These are phyloP conservation scores for Mythimna loreyi DNA, from an alignment of 2,888 invertebrate species.

Conservation along the genomic window DNA sequence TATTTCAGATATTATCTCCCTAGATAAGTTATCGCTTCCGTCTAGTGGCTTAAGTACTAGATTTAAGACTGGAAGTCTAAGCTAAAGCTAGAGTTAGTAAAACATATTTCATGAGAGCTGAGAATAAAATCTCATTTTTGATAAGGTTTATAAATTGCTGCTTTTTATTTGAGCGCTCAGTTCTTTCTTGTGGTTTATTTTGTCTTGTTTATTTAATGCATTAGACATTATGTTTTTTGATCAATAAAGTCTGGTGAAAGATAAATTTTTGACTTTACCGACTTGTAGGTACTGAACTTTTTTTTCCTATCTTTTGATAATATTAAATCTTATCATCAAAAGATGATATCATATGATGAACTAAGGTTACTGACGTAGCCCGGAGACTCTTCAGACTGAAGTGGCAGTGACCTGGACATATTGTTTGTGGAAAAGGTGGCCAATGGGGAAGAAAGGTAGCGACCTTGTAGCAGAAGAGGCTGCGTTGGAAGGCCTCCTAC, in stretches of 20 bases:
- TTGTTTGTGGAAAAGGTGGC: too few species aligned
- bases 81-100: slow-evolving; percentile 24
- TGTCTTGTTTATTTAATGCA: neutral
- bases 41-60: slow-evolving; percentile 35
- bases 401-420: too few species aligned
- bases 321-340: too few species aligned
- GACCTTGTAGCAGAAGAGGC: too few species aligned
- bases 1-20: slow-evolving; percentile 50
- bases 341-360: too few species aligned
- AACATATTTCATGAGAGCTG: slow-evolving; percentile 40
- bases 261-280: neutral
- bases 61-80: slow-evolving; percentile 38
- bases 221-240: neutral
- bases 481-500: too few species aligned
- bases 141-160: slow-evolving; percentile 39
- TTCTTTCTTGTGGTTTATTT: neutral
- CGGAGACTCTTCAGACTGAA: too few species aligned
- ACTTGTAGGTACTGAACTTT: neutral
- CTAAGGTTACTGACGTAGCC: too few species aligned
- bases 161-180: neutral
- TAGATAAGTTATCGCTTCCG: slow-evolving; percentile 50
- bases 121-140: slow-evolving; percentile 40
- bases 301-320: neutral
- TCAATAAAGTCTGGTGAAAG: neutral
- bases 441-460: too few species aligned